These are phyloP conservation scores for Aspidoscelis tigris DNA, from an alignment of 2,113 vertebrate species.

Conservation along the genomic window DNA sequence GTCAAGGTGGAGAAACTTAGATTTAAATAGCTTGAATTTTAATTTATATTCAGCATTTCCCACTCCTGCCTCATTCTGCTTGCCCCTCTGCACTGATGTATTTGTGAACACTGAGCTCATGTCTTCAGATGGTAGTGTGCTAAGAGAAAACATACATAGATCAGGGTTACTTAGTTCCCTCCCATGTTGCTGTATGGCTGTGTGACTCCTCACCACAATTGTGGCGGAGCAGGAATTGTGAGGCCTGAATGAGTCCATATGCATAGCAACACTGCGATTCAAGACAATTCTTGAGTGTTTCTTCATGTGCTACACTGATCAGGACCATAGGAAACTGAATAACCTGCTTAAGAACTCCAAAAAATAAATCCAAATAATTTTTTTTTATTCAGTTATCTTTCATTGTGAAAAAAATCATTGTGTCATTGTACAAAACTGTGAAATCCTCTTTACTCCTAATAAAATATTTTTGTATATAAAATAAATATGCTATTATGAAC, in stretches of 20 bases:
- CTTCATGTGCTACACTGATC: not conserved
- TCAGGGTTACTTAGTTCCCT: not conserved
- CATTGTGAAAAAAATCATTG: constrained; percentile 34
- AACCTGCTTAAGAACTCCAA: constrained; percentile 5
- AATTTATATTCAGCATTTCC: not conserved
- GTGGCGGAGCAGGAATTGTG: not conserved
- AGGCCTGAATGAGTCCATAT: not conserved
- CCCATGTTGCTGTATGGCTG: not conserved
- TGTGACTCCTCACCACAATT: not conserved
- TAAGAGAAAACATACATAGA: not conserved
- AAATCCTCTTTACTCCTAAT: constrained; percentile 69
- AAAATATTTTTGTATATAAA: constrained; percentile 80
- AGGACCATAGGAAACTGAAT: constrained; percentile 20
- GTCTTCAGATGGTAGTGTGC: not conserved
- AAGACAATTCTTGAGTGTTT: constrained; percentile 18
- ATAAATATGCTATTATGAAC: constrained; percentile 74
- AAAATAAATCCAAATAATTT: not conserved
- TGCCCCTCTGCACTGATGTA: not conserved
- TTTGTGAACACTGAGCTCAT: constrained; percentile 27
- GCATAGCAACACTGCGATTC: not conserved
- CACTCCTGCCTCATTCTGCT: constrained; percentile 7
- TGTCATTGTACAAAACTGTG: constrained; percentile 61
- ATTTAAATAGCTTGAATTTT: constrained; percentile 6
- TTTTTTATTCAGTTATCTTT: constrained; percentile 57
- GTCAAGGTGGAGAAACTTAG: not conserved